Conservation (phyloP, 2,113 vertebrate species). For the Notechis scutatus region DNA sequence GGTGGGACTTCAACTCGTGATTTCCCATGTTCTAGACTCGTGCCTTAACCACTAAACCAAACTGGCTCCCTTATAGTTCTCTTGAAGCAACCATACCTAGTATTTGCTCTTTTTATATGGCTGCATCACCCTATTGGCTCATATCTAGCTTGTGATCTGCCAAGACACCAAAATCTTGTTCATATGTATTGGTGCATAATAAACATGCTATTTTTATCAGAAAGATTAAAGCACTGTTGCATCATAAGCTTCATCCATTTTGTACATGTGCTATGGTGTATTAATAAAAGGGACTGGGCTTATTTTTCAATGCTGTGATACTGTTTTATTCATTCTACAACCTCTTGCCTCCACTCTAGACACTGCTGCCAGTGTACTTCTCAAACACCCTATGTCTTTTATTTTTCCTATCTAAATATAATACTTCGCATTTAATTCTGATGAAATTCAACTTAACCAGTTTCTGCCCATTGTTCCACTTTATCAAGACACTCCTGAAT, state of each 20-base stretch:
- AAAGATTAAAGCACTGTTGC: not conserved
- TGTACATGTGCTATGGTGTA: not conserved
- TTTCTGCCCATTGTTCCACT: not conserved
- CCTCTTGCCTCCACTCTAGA: not conserved
- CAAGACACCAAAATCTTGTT: not conserved
- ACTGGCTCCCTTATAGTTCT: not conserved
- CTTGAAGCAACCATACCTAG: not conserved
- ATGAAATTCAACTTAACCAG: not conserved
- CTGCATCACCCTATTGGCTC: not conserved
- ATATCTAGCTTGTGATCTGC: not conserved
- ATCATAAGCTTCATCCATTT: not conserved
- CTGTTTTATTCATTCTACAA: not conserved
- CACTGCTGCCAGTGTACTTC: not conserved
- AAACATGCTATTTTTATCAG: not conserved
- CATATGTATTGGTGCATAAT: not conserved
- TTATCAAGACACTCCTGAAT: not conserved
- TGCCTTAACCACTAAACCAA: not conserved
- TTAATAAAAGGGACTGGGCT: not conserved
- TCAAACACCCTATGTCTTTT: not conserved
- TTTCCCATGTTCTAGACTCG: not conserved
- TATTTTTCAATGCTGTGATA: not conserved
- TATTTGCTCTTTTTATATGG: not conserved
- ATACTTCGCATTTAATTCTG: not conserved
- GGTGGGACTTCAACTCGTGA: not conserved
- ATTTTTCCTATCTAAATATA: not conserved